Percentiles rank a stretch among this genome's conserved stretches.
Conservation (phyloP, 1,140 invertebrate genomes). For the Pseudomyrmex gracilis region DNA sequence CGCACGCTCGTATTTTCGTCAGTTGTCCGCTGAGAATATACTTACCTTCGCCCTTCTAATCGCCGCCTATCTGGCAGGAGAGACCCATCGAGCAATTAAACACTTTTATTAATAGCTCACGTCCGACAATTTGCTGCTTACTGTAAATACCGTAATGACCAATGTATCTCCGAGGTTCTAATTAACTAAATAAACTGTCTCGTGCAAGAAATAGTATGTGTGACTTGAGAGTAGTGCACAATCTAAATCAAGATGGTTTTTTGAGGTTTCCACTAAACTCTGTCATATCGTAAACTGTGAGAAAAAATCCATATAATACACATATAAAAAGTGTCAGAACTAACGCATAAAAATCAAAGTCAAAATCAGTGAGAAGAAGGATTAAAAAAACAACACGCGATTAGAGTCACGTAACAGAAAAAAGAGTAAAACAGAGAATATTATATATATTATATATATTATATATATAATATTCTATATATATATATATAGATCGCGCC, state of each 20-base stretch:
- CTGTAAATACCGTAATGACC: constrained; percentile 9
- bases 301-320: background rate
- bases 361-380: too few relatives aligned
- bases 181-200: constrained; percentile 9
- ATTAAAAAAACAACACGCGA: too few relatives aligned
- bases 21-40: constrained; percentile 37
- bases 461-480: too few relatives aligned
- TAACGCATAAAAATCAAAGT: too few relatives aligned
- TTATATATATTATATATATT: too few relatives aligned
- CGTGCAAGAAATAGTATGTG: background rate
- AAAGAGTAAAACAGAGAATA: too few relatives aligned
- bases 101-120: constrained; percentile 55
- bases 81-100: constrained; percentile 34
- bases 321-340: too few relatives aligned
- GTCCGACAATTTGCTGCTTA: background rate
- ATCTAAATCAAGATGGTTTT: background rate
- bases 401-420: too few relatives aligned
- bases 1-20: background rate
- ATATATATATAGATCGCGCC: too few relatives aligned
- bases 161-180: constrained; percentile 44
- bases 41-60: constrained; percentile 19
- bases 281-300: background rate
- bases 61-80: background rate
- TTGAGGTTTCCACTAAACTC: constrained; percentile 7
- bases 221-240: background rate